Evolutionary conservation across 2,797 vertebrate genomes (phyloP).

Genomic region (Enteromius fasciolatus): DNA sequence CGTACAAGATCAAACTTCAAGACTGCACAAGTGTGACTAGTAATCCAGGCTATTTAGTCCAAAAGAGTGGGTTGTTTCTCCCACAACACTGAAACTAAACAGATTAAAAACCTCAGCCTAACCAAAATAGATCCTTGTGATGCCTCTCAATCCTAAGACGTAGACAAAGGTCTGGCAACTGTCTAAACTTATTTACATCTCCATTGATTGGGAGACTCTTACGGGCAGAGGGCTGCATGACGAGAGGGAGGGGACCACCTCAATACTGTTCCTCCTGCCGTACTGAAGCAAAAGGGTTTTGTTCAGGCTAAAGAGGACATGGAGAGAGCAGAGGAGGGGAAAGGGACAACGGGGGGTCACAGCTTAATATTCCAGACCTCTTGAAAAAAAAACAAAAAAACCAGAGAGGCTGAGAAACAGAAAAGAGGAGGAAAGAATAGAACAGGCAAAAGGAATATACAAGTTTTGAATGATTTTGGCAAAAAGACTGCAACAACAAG

Average conservation of each 20-base stretch:
- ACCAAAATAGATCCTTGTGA: constrained; percentile 60
- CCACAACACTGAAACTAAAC: constrained; percentile 55
- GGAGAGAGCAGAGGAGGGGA: constrained; percentile 51
- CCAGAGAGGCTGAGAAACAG: constrained; percentile 53
- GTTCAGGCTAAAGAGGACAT: constrained; percentile 61
- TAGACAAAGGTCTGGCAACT: constrained; percentile 73
- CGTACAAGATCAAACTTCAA: constrained; percentile 4
- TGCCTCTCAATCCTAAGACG: constrained; percentile 61
- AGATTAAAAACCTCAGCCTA: constrained; percentile 50
- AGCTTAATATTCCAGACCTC: constrained; percentile 64
- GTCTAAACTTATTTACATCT: constrained; percentile 76
- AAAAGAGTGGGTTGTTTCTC: constrained; percentile 40
- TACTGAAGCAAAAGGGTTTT: constrained; percentile 64
- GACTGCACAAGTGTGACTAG: constrained; percentile 34
- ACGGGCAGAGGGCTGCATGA: constrained; percentile 45
- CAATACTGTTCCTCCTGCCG: constrained; percentile 61
- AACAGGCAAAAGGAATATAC: constrained; percentile 35
- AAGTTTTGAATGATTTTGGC: constrained; percentile 42
- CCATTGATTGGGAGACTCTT: constrained; percentile 68
- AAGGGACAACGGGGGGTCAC: constrained; percentile 55
- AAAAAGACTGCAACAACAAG: constrained; percentile 31
- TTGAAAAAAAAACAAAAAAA: constrained; percentile 34
- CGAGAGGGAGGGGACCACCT: constrained; percentile 52
- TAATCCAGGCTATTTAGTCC: constrained; percentile 41
- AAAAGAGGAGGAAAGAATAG: constrained; percentile 29